A percentile compares a stretch with the other conserved stretches of the same genome.
phyloP scores from a whole-genome alignment of 2,888 invertebrate species.

The Drosophila demipolita region DNA sequence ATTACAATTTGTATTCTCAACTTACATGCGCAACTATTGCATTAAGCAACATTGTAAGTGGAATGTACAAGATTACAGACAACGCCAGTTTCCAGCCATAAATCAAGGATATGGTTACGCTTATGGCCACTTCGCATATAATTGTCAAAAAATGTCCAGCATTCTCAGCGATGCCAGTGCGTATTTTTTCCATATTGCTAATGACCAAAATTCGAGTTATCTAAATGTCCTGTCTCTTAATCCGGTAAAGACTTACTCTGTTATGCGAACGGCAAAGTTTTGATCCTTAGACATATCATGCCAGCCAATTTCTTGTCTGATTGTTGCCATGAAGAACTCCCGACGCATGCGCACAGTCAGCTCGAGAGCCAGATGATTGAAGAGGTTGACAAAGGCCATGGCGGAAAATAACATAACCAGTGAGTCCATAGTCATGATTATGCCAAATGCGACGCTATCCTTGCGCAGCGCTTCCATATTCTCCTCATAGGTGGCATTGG shows the following conservation, averaged over 20 bases:
- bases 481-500: constrained; percentile 86
- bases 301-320: constrained; percentile 90
- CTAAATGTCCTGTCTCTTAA: not conserved
- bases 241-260: constrained; percentile 86
- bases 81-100: constrained; percentile 94
- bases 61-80: constrained; percentile 91
- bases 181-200: constrained; percentile 91
- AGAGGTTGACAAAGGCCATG: constrained; percentile 88
- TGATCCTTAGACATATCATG: constrained; percentile 89
- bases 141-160: constrained; percentile 90
- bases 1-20: not conserved
- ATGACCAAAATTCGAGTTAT: constrained; percentile 27
- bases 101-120: constrained; percentile 87
- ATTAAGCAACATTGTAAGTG: constrained; percentile 90
- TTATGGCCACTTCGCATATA: constrained; percentile 85
- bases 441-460: constrained; percentile 88
- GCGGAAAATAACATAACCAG: constrained; percentile 87
- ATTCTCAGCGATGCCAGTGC: constrained; percentile 94
- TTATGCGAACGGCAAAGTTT: constrained; percentile 90
- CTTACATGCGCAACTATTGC: constrained; percentile 89
- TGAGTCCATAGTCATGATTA: constrained; percentile 87
- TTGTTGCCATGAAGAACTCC: constrained; percentile 87
- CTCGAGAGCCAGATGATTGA: constrained; percentile 88
- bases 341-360: constrained; percentile 87
- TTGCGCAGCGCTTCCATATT: constrained; percentile 87